phyloP scores from a whole-genome alignment of 1,140 invertebrate species.

The Tenebrio molitor region DNA sequence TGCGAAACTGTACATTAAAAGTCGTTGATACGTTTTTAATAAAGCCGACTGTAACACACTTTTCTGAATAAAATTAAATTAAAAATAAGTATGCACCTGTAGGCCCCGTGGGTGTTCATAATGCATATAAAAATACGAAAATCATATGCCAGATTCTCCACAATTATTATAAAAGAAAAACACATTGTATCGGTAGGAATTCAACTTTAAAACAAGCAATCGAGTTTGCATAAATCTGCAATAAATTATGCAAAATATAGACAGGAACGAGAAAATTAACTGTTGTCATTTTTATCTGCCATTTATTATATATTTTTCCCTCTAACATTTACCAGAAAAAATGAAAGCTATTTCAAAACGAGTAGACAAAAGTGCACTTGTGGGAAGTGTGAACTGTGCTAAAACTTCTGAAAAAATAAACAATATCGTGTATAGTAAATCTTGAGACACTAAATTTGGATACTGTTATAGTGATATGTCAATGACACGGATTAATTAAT shows the following conservation, averaged over 20 bases:
- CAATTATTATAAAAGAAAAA: conserved; percentile 8
- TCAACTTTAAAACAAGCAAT: neutral
- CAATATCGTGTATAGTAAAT: too few species aligned
- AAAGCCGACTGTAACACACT: neutral
- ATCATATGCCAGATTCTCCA: neutral
- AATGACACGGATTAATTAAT: too few species aligned
- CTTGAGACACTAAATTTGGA: too few species aligned
- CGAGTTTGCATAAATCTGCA: conserved; percentile 1
- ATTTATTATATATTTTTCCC: neutral
- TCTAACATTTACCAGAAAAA: neutral
- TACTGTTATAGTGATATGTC: too few species aligned
- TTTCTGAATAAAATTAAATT: neutral
- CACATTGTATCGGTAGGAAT: neutral
- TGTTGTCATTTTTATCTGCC: neutral
- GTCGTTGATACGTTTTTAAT: neutral
- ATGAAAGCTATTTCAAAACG: too few species aligned
- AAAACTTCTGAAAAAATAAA: too few species aligned
- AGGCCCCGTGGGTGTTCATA: neutral
- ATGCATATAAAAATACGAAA: neutral
- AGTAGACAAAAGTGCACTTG: too few species aligned
- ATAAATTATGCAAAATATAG: conserved; percentile 21
- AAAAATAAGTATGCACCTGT: conserved; percentile 1
- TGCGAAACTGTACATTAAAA: neutral
- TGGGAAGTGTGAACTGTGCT: too few species aligned
- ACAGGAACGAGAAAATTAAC: conserved; percentile 1